A percentile compares a stretch with the other conserved stretches of the same genome.
Conservation (phyloP, 1,140 invertebrate species). For the Gyrodactylus bullatarudis region DNA sequence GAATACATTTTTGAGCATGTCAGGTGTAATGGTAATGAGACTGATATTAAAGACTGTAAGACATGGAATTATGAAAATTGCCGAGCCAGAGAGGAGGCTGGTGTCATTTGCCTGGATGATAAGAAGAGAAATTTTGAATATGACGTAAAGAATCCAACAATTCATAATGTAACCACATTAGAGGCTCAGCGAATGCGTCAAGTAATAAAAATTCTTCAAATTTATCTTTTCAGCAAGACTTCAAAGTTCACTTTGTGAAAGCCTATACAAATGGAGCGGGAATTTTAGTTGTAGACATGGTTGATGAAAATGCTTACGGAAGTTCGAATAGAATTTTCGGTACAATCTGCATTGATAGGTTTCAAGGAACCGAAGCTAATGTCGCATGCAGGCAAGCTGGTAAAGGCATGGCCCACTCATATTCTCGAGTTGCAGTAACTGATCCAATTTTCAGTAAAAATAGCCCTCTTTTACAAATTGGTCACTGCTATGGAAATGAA, state of each 20-base stretch:
- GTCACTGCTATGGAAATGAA: conserved; percentile 1
- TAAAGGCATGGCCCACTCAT: not conserved
- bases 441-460: not conserved
- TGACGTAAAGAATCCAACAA: not conserved
- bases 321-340: not conserved
- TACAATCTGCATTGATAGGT: not conserved
- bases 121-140: not conserved
- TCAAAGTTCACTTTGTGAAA: not conserved
- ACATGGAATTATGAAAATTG: conserved; percentile 52
- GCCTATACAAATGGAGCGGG: not conserved
- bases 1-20: conserved; percentile 39
- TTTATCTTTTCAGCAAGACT: not conserved
- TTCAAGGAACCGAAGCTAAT: not conserved
- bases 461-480: not conserved
- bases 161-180: not conserved
- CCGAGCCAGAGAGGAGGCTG: conserved; percentile 35
- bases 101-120: conserved; percentile 30
- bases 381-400: not conserved
- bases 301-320: too few species aligned
- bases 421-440: not conserved
- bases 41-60: conserved; percentile 31
- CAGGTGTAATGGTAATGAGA: conserved; percentile 41
- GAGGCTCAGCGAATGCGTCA: not conserved
- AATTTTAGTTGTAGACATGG: not conserved
- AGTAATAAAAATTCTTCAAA: not conserved